These are phyloP conservation scores for Corythucha ciliata DNA, from an alignment of 2,888 invertebrate genomes.

Conservation along the genomic window DNA sequence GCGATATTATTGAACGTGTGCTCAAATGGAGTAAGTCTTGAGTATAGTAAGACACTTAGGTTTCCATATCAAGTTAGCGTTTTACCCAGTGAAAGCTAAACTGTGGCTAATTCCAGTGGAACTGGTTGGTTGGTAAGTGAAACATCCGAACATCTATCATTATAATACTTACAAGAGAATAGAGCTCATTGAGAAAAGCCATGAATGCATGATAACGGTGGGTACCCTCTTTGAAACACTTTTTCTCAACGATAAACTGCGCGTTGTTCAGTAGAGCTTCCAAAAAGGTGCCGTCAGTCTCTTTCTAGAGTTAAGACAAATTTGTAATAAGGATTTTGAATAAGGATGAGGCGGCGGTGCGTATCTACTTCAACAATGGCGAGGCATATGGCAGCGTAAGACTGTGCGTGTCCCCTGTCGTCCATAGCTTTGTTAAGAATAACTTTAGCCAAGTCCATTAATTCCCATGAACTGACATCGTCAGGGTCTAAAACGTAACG, in stretches of 20 bases:
- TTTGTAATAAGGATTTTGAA: not conserved
- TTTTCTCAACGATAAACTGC: constrained; percentile 43
- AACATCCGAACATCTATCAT: too few species aligned
- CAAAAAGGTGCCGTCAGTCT: constrained; percentile 77
- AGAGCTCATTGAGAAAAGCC: constrained; percentile 83
- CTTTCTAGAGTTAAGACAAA: constrained; percentile 48
- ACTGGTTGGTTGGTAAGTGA: too few species aligned
- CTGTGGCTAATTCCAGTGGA: too few species aligned
- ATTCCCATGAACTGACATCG: constrained; percentile 16
- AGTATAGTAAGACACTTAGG: too few species aligned
- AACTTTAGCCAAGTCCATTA: constrained; percentile 55
- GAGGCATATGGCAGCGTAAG: constrained; percentile 76
- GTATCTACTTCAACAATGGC: constrained; percentile 61
- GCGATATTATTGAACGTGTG: too few species aligned
- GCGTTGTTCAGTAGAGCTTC: constrained; percentile 82
- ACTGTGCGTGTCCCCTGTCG: constrained; percentile 66
- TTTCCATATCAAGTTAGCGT: too few species aligned
- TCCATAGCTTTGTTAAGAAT: constrained; percentile 73
- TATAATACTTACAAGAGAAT: constrained; percentile 53
- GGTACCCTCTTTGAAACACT: constrained; percentile 38
- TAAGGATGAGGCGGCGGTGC: not conserved
- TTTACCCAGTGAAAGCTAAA: too few species aligned
- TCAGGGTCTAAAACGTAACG: constrained; percentile 11
- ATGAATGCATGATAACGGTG: constrained; percentile 70
- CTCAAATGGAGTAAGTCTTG: too few species aligned